phyloP scores from a whole-genome alignment of 2,797 vertebrate species.

The Ptychadena robeensis region DNA sequence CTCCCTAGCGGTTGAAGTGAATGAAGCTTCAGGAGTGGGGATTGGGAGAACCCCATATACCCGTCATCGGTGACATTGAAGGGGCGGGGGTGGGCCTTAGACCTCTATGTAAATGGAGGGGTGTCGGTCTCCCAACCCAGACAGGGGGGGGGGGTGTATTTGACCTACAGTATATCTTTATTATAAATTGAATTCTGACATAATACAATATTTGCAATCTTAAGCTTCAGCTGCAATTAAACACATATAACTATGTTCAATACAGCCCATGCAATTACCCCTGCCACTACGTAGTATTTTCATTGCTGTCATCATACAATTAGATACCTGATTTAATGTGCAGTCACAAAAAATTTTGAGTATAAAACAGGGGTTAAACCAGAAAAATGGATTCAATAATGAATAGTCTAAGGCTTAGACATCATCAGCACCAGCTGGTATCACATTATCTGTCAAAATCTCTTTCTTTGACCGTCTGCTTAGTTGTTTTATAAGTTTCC shows the following conservation, averaged over 20 bases:
- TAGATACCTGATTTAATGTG: conserved; percentile 24
- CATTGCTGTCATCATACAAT: conserved; percentile 11
- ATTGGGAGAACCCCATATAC: too few relatives aligned
- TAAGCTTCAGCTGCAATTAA: conserved; percentile 1
- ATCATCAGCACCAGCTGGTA: conserved; percentile 27
- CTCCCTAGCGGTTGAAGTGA: too few relatives aligned
- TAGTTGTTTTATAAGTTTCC: neutral
- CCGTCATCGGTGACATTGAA: too few relatives aligned
- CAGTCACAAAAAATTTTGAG: neutral
- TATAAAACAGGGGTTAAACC: conserved; percentile 25
- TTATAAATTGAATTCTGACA: neutral
- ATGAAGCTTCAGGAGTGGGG: too few relatives aligned
- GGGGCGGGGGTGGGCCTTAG: too few relatives aligned
- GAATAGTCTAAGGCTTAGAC: conserved; percentile 7
- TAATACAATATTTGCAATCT: conserved; percentile 13
- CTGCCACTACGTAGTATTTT: conserved; percentile 8
- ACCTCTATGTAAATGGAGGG: too few relatives aligned
- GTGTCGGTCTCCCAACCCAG: too few relatives aligned
- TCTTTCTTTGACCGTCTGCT: conserved; percentile 5
- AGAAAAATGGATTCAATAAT: conserved; percentile 33
- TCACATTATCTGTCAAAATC: conserved; percentile 28
- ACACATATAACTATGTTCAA: neutral
- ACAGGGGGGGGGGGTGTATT: too few relatives aligned
- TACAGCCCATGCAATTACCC: conserved; percentile 15
- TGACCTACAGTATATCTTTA: neutral